These are phyloP conservation scores for Drosophila subobscura DNA, from an alignment of 1,140 invertebrate genomes.

Conservation along the genomic window DNA sequence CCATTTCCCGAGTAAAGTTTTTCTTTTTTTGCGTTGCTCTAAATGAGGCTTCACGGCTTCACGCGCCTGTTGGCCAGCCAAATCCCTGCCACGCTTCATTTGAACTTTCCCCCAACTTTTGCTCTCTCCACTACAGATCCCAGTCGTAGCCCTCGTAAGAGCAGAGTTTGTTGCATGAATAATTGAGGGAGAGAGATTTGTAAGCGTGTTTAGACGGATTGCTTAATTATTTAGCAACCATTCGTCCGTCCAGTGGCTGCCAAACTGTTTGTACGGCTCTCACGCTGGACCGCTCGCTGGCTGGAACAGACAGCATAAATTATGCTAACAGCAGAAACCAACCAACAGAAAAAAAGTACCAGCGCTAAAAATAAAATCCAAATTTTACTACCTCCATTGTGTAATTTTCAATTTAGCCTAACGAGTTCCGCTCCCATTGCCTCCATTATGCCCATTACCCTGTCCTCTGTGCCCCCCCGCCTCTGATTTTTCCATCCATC, in stretches of 20 bases:
- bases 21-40: conserved; percentile 3
- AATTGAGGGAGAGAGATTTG: conserved; percentile 57
- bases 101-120: conserved; percentile 6
- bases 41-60: conserved; percentile 64
- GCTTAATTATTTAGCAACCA: conserved; percentile 62
- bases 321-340: conserved; percentile 44
- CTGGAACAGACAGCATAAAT: conserved; percentile 52
- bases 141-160: conserved; percentile 36
- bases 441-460: too few relatives aligned
- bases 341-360: conserved; percentile 1
- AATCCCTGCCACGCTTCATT: conserved; percentile 24
- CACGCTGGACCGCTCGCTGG: too few relatives aligned
- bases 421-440: conserved; percentile 33
- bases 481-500: neutral
- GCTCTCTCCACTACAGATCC: neutral
- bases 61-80: conserved; percentile 19
- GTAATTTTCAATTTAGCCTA: conserved; percentile 64
- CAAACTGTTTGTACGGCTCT: conserved; percentile 37
- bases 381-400: conserved; percentile 49
- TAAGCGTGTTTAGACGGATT: conserved; percentile 51
- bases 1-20: neutral
- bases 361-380: conserved; percentile 17
- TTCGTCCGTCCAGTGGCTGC: conserved; percentile 44
- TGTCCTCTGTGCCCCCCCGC: neutral
- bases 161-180: conserved; percentile 59